These are phyloP conservation scores for Cairina moschata DNA, from an alignment of 2,113 vertebrate genomes.

Conservation along the genomic window DNA sequence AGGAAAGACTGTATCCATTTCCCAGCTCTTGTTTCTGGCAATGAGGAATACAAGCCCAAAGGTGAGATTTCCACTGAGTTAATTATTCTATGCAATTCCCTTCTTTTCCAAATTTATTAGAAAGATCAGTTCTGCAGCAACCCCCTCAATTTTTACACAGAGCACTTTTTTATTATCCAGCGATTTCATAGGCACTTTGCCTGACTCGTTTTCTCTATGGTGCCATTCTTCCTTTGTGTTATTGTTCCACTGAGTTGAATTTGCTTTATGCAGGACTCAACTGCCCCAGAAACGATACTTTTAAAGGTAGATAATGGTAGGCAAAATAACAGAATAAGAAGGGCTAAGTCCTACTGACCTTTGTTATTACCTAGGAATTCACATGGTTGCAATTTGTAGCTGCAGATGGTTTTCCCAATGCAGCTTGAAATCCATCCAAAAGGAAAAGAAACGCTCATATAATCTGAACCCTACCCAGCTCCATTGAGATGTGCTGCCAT, in stretches of 20 bases:
- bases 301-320: background rate
- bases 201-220: background rate
- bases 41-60: background rate
- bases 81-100: background rate
- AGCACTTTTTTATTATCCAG: background rate
- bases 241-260: background rate
- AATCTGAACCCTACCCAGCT: background rate
- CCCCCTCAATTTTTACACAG: background rate
- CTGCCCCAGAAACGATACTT: background rate
- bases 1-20: background rate
- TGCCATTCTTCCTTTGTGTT: background rate
- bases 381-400: background rate
- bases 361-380: background rate
- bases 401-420: background rate
- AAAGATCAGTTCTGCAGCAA: background rate
- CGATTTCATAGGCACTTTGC: background rate
- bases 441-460: background rate
- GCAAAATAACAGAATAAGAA: background rate
- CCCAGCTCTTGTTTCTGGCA: background rate
- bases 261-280: background rate
- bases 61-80: background rate
- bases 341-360: background rate
- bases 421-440: background rate
- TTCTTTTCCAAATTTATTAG: background rate
- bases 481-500: background rate